Percentiles rank a stretch among this genome's conserved stretches.
These are phyloP conservation scores for Pimephales promelas DNA, from an alignment of 2,113 vertebrate species.

Conservation along the genomic window DNA sequence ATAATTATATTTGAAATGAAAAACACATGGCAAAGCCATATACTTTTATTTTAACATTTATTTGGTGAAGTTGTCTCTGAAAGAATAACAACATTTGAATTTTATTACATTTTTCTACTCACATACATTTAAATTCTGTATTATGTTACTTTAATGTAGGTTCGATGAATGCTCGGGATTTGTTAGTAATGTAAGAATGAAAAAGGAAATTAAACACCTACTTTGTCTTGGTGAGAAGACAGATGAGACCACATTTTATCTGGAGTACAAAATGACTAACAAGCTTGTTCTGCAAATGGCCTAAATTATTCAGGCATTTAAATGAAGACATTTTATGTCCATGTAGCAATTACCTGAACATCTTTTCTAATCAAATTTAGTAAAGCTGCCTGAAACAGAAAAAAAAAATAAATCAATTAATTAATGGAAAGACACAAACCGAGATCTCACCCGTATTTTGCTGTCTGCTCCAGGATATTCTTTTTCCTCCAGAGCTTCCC, in stretches of 20 bases:
- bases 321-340: slow-evolving; percentile 15
- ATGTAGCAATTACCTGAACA: slow-evolving; percentile 27
- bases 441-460: slow-evolving; percentile 85
- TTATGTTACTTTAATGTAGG: background rate
- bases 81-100: background rate
- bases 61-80: background rate
- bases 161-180: background rate
- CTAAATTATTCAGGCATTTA: background rate
- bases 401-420: no score
- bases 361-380: slow-evolving; percentile 20
- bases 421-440: background rate
- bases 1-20: background rate
- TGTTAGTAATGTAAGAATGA: background rate
- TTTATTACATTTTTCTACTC: background rate
- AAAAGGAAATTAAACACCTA: slow-evolving; percentile 11
- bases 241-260: slow-evolving; percentile 18
- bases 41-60: background rate
- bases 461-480: slow-evolving; percentile 97
- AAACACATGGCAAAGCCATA: background rate
- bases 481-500: slow-evolving; percentile 96
- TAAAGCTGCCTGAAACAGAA: background rate
- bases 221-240: slow-evolving; percentile 11
- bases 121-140: background rate
- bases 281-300: slow-evolving; percentile 1
- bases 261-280: slow-evolving; percentile 7